Conservation (phyloP, 2,888 invertebrate species). For the Archaeoteleia sp. region DNA sequence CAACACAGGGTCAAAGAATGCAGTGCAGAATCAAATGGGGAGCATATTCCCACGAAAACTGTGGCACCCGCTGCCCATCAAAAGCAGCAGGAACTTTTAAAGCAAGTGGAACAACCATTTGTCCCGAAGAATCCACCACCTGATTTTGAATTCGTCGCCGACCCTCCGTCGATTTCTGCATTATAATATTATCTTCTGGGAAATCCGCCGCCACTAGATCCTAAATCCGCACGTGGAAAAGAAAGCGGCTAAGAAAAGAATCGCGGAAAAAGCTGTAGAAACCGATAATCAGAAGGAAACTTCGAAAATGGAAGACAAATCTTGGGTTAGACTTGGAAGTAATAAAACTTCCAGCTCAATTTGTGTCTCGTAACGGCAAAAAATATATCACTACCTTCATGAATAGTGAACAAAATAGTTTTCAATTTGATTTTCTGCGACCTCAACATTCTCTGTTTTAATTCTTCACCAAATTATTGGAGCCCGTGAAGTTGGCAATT, state of each 20-base stretch:
- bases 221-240: no score
- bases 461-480: slow-evolving; percentile 97
- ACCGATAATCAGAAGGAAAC: no score
- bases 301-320: no score
- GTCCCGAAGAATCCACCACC: slow-evolving; percentile 93
- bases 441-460: slow-evolving; percentile 99
- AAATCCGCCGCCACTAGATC: no score
- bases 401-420: slow-evolving; percentile 98
- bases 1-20: slow-evolving; percentile 98
- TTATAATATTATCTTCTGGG: no score
- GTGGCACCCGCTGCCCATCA: slow-evolving; percentile 87
- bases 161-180: slow-evolving; percentile 98
- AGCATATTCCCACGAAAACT: slow-evolving; percentile 74
- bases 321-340: slow-evolving; percentile 99
- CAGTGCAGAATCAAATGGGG: slow-evolving; percentile 67
- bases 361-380: slow-evolving; percentile 98
- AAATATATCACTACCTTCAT: slow-evolving; percentile 98
- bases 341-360: slow-evolving; percentile 98
- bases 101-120: slow-evolving; percentile 90
- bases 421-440: slow-evolving; percentile 98
- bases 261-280: no score
- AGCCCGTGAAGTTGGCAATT: slow-evolving; percentile 95
- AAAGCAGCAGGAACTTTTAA: slow-evolving; percentile 90
- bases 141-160: slow-evolving; percentile 96
- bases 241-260: no score